phyloP scores from a whole-genome alignment of 2,888 invertebrate species.

The Atrina japonica region DNA sequence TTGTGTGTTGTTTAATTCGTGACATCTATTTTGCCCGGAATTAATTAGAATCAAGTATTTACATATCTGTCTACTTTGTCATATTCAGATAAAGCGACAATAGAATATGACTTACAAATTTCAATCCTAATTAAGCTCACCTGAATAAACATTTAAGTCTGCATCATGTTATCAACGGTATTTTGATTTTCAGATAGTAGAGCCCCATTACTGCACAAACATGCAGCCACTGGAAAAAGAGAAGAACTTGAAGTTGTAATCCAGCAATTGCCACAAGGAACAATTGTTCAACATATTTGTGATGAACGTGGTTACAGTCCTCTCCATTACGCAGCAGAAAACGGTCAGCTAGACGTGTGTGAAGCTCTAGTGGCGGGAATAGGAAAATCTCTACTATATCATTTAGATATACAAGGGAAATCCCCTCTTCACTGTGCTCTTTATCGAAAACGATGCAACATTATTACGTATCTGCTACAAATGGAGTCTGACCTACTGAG shows the following conservation, averaged over 20 bases:
- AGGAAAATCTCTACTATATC: slow-evolving; percentile 49
- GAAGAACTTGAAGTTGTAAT: slow-evolving; percentile 37
- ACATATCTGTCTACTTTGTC: too few relatives aligned
- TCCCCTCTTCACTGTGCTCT: slow-evolving; percentile 55
- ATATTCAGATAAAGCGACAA: too few relatives aligned
- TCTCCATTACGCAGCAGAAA: slow-evolving; percentile 53
- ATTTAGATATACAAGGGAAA: slow-evolving; percentile 38
- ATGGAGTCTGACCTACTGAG: slow-evolving; percentile 46
- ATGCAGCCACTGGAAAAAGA: slow-evolving; percentile 44
- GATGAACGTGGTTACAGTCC: slow-evolving; percentile 52
- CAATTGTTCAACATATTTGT: slow-evolving; percentile 24
- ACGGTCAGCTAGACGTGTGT: slow-evolving; percentile 49
- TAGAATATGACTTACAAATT: too few relatives aligned
- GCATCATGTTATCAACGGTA: too few relatives aligned
- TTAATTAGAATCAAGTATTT: too few relatives aligned
- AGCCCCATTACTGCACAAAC: slow-evolving; percentile 31
- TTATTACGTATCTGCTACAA: slow-evolving; percentile 51
- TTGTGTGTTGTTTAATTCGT: too few relatives aligned
- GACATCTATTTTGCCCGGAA: too few relatives aligned
- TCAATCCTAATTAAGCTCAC: too few relatives aligned
- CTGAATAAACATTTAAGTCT: too few relatives aligned
- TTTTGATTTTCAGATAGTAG: slow-evolving; percentile 30
- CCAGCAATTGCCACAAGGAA: slow-evolving; percentile 28
- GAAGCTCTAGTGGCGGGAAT: slow-evolving; percentile 50
- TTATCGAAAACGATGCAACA: slow-evolving; percentile 28